Evolutionary conservation across 2,888 invertebrate species (phyloP).

Genomic region (Halictus ligatus): DNA sequence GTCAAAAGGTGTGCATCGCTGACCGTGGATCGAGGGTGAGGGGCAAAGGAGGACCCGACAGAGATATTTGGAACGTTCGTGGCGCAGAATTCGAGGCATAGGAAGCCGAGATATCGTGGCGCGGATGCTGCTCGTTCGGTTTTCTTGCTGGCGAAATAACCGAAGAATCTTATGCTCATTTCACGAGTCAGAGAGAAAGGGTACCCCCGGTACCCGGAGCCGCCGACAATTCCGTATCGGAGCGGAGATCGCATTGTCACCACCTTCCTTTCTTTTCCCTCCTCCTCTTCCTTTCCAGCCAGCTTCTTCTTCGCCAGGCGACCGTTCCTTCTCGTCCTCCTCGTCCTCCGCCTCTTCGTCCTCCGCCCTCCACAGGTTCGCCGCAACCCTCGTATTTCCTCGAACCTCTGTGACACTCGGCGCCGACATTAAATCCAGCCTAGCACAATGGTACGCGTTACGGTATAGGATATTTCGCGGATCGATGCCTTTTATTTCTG

Average conservation of each 20-base stretch:
- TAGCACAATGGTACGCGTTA: conserved; percentile 75
- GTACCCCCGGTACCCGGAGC: conserved; percentile 54
- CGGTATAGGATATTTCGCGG: conserved; percentile 77
- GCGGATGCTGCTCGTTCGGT: conserved; percentile 32
- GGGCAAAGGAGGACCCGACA: conserved; percentile 16
- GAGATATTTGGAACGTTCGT: conserved; percentile 77
- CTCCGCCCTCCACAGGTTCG: conserved; percentile 12
- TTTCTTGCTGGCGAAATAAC: conserved; percentile 70
- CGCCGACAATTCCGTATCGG: conserved; percentile 74
- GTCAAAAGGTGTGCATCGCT: conserved; percentile 70
- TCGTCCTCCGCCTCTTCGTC: conserved; percentile 56
- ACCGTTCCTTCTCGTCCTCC: conserved; percentile 31
- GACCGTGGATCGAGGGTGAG: conserved; percentile 36
- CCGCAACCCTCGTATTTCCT: conserved; percentile 62
- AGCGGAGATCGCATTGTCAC: conserved; percentile 70
- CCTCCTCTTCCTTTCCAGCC: conserved; percentile 52
- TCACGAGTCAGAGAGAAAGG: conserved; percentile 67
- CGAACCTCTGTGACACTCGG: conserved; percentile 66
- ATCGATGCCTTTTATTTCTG: conserved; percentile 77
- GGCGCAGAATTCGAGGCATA: conserved; percentile 65
- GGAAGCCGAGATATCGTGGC: conserved; percentile 70
- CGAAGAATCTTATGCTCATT: conserved; percentile 77
- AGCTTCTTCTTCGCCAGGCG: conserved; percentile 50
- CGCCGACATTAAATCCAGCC: conserved; percentile 76
- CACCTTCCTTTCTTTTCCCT: conserved; percentile 55